Percentiles rank a stretch among this genome's conserved stretches.
Conservation (phyloP, 2,113 vertebrate species). For the Reinhardtius hippoglossoides region DNA sequence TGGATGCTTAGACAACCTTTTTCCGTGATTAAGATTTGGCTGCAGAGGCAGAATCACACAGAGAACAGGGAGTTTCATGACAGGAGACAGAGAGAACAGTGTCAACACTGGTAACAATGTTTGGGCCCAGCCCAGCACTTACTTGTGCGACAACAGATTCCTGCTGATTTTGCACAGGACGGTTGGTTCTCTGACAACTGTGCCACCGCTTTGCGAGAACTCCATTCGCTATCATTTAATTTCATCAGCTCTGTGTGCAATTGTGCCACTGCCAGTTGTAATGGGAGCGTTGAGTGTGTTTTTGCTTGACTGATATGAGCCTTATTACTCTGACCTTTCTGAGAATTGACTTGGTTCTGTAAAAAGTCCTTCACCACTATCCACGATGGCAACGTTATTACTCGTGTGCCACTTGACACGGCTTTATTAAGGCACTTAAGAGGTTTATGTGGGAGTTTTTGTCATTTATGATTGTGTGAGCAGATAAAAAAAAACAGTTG, state of each 20-base stretch:
- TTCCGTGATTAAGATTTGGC: slow-evolving; percentile 7
- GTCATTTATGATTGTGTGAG: slow-evolving; percentile 10
- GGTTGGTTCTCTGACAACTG: neutral
- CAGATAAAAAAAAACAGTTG: neutral
- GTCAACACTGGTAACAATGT: neutral
- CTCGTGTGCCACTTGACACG: neutral
- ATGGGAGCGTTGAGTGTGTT: neutral
- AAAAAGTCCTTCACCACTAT: neutral
- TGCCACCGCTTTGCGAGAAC: neutral
- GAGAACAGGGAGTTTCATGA: neutral
- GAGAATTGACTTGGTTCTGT: neutral
- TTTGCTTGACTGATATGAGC: slow-evolving; percentile 1
- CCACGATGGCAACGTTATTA: neutral
- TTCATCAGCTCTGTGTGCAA: neutral
- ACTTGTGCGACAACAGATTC: neutral
- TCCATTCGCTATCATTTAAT: slow-evolving; percentile 1
- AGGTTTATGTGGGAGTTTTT: neutral
- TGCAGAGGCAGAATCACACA: neutral
- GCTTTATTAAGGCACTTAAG: neutral
- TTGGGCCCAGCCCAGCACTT: no score
- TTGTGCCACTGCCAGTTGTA: neutral
- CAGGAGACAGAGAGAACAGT: neutral
- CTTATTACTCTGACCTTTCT: slow-evolving; percentile 1
- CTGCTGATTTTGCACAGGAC: slow-evolving; percentile 1
- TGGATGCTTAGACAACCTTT: slow-evolving; percentile 23